Evolutionary conservation across 2,888 invertebrate species (phyloP), one percentile per base, ranked within the genome.

Genomic region (Branchipolynoe longqiensis): DNA sequence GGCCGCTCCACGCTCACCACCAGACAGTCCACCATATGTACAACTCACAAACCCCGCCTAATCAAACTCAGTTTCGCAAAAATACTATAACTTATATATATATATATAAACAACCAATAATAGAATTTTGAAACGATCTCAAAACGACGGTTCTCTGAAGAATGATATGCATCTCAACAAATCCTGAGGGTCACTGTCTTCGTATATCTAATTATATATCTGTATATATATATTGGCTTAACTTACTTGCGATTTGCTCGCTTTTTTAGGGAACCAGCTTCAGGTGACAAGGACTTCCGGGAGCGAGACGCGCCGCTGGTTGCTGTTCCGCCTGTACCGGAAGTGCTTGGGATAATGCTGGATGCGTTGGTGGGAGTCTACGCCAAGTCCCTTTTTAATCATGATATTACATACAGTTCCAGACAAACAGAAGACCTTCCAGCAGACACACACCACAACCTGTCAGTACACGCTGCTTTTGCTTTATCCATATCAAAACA

Each of bases 101-200:
- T n/a, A n/a, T n/a, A n/a, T n/a, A n/a, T n/a, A n/a, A n/a, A n/a
- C n/a, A n/a, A n/a, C n/a, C n/a, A n/a, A n/a, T n/a, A n/a, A n/a
- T n/a, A 38, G 33, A 69, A 33, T 69, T 69, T 69, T 25, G 38
- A 36, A 69, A 69, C 38, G 18, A 69, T 36, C 25, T 69, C 38
- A 38, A 69, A 69, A 38, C 69, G 69, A 69, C 69, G 69, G 69
- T 69, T 69, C 38, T 69, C 69, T 69, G 69, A n/a, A n/a, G n/a
- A 69, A 69, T 69, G 69, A 69, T 69, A 69, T 69, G 69, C 69
- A 69, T 38, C 69, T 69, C 69, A 33, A 69, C 33, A 69, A 33
- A 69, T 69, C 69, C 69, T 69, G 69, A 69, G 69, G 69, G 38
- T 33, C 22, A n/a, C 58, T 4, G 22, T 6, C 4, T 38, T 22